Base-by-base conservation (phyloP, 30 jellyfish, hydroid and myxozoan species). In the Calvadosia cruxmelitensis region DNA sequence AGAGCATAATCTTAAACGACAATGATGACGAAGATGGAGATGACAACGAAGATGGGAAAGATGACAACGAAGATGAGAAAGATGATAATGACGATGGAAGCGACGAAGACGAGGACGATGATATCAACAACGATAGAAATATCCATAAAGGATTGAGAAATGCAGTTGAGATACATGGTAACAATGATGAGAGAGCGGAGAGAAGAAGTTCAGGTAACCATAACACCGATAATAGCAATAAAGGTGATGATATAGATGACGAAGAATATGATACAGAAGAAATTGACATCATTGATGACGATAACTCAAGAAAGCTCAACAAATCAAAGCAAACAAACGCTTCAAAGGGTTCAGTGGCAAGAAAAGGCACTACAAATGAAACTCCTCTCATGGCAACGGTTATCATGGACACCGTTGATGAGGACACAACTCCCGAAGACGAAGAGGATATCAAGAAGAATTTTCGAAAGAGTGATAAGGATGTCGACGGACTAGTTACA, bases 21-120 rank as follows among this genome's bases (percentile, higher is more conserved):
- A 28, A 31, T 7, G 27, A 34, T 0, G 26, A 5, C 27, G 50
- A 50, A 35, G 30, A 50, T n/a, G 69, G 13, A 26, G 69, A 33
- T 27, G 27, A 16, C 28, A 77, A 49, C 27, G 68, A 29, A 5
- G 61, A 25, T 10, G 75, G 24, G 5, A 52, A 74, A 42, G 29
- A 23, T 1, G 77, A 63, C 3, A 74, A 63, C 32, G 62, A 65
- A 50, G 34, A 66, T 27, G 34, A 66, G 25, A n/a, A 34, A 12
- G 31, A 29, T 27, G n/a, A 32, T 66, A 27, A 12, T 63, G 71
- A 63, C 74, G 16, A 29, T 28, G 34, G 24, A 16, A 62, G 61
- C 16, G 61, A 2, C 25, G 52, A 26, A 15, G 25, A 66, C 3
- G 74, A 35, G 16, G 52, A 66, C 12, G n/a, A 33, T 27, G 74